Conservation (phyloP, 1,140 invertebrate genomes). For the Theocolax elegans region DNA sequence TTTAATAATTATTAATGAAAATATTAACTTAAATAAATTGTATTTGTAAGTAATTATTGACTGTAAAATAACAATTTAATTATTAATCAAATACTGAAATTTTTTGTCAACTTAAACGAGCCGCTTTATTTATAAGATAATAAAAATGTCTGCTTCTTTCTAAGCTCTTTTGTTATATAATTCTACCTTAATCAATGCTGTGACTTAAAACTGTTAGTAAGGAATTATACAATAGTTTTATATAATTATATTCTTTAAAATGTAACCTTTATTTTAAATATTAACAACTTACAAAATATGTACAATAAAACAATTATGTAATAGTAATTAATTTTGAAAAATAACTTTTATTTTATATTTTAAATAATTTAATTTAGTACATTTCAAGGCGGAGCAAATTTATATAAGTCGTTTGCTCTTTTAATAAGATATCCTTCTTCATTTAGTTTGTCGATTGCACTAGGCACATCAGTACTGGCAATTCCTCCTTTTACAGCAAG, state of each 20-base stretch:
- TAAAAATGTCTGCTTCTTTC: neutral
- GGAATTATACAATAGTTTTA: too few relatives aligned
- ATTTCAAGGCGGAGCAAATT: conserved; percentile 65
- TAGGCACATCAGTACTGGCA: conserved; percentile 69
- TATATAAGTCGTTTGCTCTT: conserved; percentile 83
- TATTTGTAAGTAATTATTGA: too few relatives aligned
- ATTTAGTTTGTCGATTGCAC: conserved; percentile 82
- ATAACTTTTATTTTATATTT: too few relatives aligned
- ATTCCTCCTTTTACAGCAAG: conserved; percentile 75
- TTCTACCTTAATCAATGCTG: neutral
- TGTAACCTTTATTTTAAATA: too few relatives aligned
- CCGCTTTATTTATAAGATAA: neutral
- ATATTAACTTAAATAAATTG: too few relatives aligned
- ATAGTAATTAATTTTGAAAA: neutral
- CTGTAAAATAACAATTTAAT: too few relatives aligned
- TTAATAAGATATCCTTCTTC: conserved; percentile 87
- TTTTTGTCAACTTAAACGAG: neutral
- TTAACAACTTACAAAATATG: too few relatives aligned
- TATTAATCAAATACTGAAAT: neutral
- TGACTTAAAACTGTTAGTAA: too few relatives aligned
- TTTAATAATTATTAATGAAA: too few relatives aligned
- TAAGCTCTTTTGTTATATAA: conserved; percentile 1
- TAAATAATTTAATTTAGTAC: too few relatives aligned
- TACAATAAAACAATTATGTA: too few relatives aligned
- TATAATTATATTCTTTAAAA: too few relatives aligned